A percentile compares a stretch with the other conserved stretches of the same genome.
Conservation (phyloP, 2,797 vertebrate species). For the Prionace glauca region DNA sequence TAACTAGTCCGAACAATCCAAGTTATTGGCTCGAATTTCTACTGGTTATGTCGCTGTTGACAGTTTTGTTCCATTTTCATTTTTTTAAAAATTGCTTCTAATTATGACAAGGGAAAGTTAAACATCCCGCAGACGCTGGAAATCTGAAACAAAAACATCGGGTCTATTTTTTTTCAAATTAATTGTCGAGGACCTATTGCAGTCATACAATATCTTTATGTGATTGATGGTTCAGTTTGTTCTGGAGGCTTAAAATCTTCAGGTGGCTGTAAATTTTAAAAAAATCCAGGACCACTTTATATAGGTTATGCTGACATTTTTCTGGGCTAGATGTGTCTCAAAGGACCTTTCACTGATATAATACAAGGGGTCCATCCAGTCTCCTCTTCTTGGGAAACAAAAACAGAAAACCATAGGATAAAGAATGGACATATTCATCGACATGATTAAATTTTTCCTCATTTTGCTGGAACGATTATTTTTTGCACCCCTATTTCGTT, state of each 20-base stretch:
- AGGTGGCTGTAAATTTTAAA: background rate
- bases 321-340: background rate
- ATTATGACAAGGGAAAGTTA: background rate
- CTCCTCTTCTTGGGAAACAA: too few species aligned
- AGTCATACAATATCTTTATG: background rate
- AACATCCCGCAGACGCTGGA: background rate
- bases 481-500: background rate
- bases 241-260: background rate
- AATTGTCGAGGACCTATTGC: background rate
- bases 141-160: background rate
- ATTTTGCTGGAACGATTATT: background rate
- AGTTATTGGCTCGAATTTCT: background rate
- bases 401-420: background rate
- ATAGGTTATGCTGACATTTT: background rate
- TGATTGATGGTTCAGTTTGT: background rate
- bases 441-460: background rate
- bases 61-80: constrained; percentile 5
- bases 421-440: background rate
- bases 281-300: background rate
- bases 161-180: background rate
- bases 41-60: background rate
- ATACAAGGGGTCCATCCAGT: too few species aligned
- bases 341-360: background rate
- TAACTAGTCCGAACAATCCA: background rate
- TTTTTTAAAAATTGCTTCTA: background rate